Evolutionary conservation across 2,888 invertebrate species (phyloP).

Genomic region (Thereva unica): DNA sequence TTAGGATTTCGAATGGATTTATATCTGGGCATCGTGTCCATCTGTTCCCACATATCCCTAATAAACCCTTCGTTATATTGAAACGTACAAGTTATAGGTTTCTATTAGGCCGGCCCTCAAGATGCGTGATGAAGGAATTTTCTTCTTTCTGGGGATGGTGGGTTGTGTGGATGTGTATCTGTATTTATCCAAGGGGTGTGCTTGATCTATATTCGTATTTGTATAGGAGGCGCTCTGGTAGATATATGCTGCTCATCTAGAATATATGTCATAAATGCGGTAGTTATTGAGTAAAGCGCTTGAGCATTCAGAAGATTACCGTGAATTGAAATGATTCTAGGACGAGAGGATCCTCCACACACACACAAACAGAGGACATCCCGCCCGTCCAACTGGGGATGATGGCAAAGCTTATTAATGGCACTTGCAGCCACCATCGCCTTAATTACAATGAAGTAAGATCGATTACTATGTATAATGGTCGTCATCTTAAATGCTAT

Average conservation of each 20-base stretch:
- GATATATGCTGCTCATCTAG: no score
- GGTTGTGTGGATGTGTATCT: no score
- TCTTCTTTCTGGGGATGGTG: no score
- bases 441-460: conserved; percentile 14
- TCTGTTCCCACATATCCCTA: conserved; percentile 27
- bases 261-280: no score
- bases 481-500: conserved; percentile 22
- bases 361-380: neutral
- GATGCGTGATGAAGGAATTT: no score
- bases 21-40: conserved; percentile 27
- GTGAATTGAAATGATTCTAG: no score
- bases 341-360: no score
- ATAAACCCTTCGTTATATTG: conserved; percentile 21
- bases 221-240: no score
- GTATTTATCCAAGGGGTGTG: no score
- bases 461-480: conserved; percentile 17
- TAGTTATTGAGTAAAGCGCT: no score
- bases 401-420: conserved; percentile 12
- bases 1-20: conserved; percentile 30
- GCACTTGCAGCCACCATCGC: conserved; percentile 14
- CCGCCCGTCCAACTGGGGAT: neutral
- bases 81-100: conserved; percentile 23
- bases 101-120: neutral
- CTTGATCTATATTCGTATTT: no score
- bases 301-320: no score